Evolutionary conservation across 1,140 invertebrate genomes (phyloP).

Genomic region (Asobara japonica): DNA sequence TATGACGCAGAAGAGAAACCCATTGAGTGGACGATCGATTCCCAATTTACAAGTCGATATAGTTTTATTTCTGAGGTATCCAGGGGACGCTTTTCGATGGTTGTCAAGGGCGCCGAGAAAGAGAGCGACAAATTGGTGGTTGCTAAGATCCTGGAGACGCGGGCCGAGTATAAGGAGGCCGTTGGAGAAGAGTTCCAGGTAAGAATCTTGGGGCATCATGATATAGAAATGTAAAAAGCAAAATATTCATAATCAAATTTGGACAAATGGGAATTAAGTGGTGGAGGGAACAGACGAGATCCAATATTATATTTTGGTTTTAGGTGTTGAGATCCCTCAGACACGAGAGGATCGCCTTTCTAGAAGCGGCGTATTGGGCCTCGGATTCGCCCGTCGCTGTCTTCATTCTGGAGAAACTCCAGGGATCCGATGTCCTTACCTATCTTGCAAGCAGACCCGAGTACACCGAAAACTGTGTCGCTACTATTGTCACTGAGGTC

Average conservation of each 20-base stretch:
- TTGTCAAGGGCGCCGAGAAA: constrained; percentile 85
- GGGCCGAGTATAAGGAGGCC: constrained; percentile 72
- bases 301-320: too few relatives aligned
- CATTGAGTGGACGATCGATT: constrained; percentile 75
- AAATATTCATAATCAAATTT: too few relatives aligned
- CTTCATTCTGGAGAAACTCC: constrained; percentile 86
- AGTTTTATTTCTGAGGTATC: constrained; percentile 85
- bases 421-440: constrained; percentile 90
- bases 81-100: constrained; percentile 84
- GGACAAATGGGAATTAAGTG: too few relatives aligned
- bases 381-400: constrained; percentile 74
- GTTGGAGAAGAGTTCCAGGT: constrained; percentile 85
- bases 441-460: constrained; percentile 87
- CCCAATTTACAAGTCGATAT: constrained; percentile 77
- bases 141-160: constrained; percentile 82
- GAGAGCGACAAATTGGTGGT: constrained; percentile 76
- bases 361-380: constrained; percentile 78
- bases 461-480: constrained; percentile 91
- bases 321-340: constrained; percentile 78
- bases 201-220: too few relatives aligned
- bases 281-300: too few relatives aligned
- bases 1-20: constrained; percentile 80
- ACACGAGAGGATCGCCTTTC: constrained; percentile 84
- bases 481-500: constrained; percentile 83
- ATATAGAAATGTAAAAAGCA: too few relatives aligned